Conservation (phyloP, 1,140 invertebrate genomes). For the Lordiphosa stackelbergi region DNA sequence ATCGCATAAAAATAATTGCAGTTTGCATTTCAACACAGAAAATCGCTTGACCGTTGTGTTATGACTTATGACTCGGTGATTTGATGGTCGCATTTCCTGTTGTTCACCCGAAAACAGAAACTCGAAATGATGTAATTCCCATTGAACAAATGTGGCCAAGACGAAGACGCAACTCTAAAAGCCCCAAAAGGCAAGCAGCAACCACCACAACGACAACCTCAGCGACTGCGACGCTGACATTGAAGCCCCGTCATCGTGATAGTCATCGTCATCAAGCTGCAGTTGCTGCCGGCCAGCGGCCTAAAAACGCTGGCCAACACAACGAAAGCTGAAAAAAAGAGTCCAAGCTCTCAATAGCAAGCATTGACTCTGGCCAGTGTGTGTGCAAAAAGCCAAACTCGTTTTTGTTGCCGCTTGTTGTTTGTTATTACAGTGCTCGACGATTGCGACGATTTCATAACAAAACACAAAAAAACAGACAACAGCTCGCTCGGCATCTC, state of each 20-base stretch:
- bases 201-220: constrained; percentile 7
- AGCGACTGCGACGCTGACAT: constrained; percentile 12
- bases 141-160: constrained; percentile 50
- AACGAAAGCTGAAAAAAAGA: constrained; percentile 34
- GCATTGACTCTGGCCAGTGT: constrained; percentile 35
- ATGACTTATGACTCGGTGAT: constrained; percentile 19
- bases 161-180: constrained; percentile 36
- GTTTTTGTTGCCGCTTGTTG: constrained; percentile 20
- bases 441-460: constrained; percentile 54
- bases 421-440: constrained; percentile 45
- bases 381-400: constrained; percentile 52
- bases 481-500: constrained; percentile 7
- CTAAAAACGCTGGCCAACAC: constrained; percentile 50
- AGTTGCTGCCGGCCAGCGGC: constrained; percentile 45
- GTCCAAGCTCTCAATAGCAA: constrained; percentile 54
- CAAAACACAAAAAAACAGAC: constrained; percentile 30
- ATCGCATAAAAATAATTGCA: constrained; percentile 49
- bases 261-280: constrained; percentile 11
- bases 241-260: constrained; percentile 23
- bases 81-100: constrained; percentile 45
- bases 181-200: constrained; percentile 26
- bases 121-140: constrained; percentile 51
- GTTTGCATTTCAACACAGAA: constrained; percentile 51
- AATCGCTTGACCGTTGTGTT: constrained; percentile 9
- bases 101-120: constrained; percentile 22